A percentile compares a stretch with the other conserved stretches of the same genome.
Conservation (phyloP, 2,113 vertebrate species). For the Passer domesticus region DNA sequence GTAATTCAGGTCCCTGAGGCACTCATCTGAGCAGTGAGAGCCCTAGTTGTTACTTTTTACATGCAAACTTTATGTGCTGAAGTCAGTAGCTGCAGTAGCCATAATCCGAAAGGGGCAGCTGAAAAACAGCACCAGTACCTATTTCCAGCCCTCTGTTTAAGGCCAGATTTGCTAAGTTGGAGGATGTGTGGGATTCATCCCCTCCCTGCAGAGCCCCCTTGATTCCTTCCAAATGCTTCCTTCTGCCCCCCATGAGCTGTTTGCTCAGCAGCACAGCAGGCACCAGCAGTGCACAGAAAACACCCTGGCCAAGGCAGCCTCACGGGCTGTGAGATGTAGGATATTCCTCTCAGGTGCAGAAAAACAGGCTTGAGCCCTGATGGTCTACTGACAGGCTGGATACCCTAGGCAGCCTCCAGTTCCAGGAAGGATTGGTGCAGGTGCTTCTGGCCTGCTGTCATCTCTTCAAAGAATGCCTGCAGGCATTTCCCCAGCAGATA, state of each 20-base stretch:
- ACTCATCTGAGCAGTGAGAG: neutral
- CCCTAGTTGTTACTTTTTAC: neutral
- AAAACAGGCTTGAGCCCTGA: neutral
- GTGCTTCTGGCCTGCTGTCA: neutral
- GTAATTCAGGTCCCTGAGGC: neutral
- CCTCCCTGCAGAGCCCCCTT: neutral
- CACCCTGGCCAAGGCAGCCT: neutral
- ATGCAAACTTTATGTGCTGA: neutral
- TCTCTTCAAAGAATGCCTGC: neutral
- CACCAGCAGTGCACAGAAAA: neutral
- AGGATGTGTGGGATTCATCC: neutral
- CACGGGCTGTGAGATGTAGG: neutral
- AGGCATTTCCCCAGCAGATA: neutral
- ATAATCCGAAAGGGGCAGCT: neutral
- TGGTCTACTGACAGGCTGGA: no score
- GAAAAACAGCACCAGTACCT: neutral
- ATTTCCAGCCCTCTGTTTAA: neutral
- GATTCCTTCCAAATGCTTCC: neutral
- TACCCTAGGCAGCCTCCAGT: neutral
- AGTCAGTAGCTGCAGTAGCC: neutral
- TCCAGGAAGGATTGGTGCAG: neutral
- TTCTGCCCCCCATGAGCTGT: accelerated
- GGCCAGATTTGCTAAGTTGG: neutral
- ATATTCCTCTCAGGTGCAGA: neutral
- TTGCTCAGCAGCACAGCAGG: accelerated